Evolutionary conservation across 2,888 invertebrate genomes (phyloP).

Genomic region (Pedicia rivosa): DNA sequence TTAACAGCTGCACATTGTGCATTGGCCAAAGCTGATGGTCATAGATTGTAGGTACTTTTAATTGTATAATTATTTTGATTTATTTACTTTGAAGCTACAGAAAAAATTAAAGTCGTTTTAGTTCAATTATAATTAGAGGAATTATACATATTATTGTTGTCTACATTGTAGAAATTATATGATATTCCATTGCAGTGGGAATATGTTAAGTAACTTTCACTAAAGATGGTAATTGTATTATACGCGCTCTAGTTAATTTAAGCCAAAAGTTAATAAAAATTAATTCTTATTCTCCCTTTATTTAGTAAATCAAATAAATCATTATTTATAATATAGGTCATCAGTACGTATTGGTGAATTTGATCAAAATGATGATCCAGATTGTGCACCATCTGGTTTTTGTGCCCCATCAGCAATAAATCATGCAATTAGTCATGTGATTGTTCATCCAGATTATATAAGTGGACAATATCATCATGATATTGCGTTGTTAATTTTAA

Average conservation of each 20-base stretch:
- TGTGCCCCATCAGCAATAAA: constrained; percentile 56
- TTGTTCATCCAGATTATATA: constrained; percentile 61
- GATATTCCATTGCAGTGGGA: too few relatives aligned
- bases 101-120: too few relatives aligned
- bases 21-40: constrained; percentile 56
- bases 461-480: constrained; percentile 52
- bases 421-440: constrained; percentile 54
- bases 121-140: too few relatives aligned
- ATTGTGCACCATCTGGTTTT: constrained; percentile 52
- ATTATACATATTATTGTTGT: too few relatives aligned
- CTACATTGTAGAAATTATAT: too few relatives aligned
- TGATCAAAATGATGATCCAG: constrained; percentile 52
- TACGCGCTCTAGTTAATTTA: too few relatives aligned
- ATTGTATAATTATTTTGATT: constrained; percentile 2
- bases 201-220: too few relatives aligned
- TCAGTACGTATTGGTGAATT: constrained; percentile 61
- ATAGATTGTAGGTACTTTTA: constrained; percentile 41
- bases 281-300: too few relatives aligned
- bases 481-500: constrained; percentile 55
- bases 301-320: too few relatives aligned
- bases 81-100: too few relatives aligned
- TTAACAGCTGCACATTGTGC: constrained; percentile 69
- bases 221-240: too few relatives aligned
- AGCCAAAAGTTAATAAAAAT: too few relatives aligned
- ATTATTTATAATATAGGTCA: constrained; percentile 37